Evolutionary conservation across 2,113 vertebrate genomes (phyloP), one percentile per base, ranked within the genome.

Genomic region (Dissostichus mawsoni): DNA sequence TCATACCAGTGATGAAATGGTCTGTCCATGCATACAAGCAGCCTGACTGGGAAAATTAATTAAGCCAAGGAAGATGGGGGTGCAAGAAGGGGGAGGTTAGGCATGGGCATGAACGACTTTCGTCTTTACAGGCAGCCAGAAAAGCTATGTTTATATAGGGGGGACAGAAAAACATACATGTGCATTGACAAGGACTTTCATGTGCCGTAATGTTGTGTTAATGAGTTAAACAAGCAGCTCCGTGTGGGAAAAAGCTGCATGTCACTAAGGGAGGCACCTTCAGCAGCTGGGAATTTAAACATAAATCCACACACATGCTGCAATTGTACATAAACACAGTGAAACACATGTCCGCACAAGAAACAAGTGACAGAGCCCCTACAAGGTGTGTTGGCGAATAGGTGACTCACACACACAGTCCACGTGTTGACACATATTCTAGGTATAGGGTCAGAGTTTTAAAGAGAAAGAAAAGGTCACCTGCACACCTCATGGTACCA

Each of bases 121-220:
- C 0, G 3, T 64, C 16, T 82, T 71, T n/a, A 69, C 64, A 75
- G 23, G 64, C 44, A 74, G 68, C 33, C 20, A 71, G 55, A 69
- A 73, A 69, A 78, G 45, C 57, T 67, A 0, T 83, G 81, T 91
- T 87, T 88, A 87, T 51, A 69, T 61, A 66, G 48, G 73, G 51
- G 74, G 52, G 23, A 67, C 45, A 79, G 74, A 74, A 75, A 84
- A 87, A 85, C 73, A 87, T 73, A 85, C 75, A 85, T 67, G 44
- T 48, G 57, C 63, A 82, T 7, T 81, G 76, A 89, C 81, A 89
- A 84, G 51, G 56, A 87, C 80, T 82, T 85, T 82, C 84, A 85
- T 82, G 69, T 85, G 85, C 56, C 11, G 33, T 70, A 69, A 85
- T 71, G 75, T 82, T 85, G 81, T 88, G 73, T 85, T 80, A 82